These are phyloP conservation scores for Mamestra brassicae DNA, from an alignment of 2,888 invertebrate species.

Conservation along the genomic window DNA sequence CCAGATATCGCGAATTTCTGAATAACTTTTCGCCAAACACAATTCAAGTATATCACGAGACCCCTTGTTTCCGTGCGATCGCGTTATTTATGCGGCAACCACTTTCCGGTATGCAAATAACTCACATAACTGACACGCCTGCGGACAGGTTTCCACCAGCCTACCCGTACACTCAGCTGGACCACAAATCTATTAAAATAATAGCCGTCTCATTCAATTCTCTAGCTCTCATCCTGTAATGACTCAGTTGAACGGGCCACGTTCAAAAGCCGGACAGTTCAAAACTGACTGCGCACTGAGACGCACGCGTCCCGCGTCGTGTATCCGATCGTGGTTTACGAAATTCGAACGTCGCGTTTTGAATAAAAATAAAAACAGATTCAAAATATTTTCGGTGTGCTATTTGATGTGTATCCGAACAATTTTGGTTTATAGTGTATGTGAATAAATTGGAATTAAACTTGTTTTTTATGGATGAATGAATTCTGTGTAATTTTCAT, in stretches of 20 bases:
- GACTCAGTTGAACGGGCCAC: constrained; percentile 55
- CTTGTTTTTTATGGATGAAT: constrained; percentile 39
- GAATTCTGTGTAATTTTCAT: constrained; percentile 41
- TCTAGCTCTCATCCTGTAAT: constrained; percentile 62
- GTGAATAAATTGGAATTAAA: constrained; percentile 49
- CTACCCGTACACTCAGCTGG: constrained; percentile 51
- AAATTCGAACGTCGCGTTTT: constrained; percentile 56
- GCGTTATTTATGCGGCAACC: constrained; percentile 53
- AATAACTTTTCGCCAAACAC: constrained; percentile 36
- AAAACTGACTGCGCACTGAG: constrained; percentile 46
- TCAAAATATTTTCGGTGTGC: constrained; percentile 45
- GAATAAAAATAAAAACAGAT: constrained; percentile 45
- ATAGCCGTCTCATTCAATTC: constrained; percentile 67
- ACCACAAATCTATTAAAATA: constrained; percentile 68
- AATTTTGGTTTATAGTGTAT: constrained; percentile 52
- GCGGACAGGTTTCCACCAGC: constrained; percentile 59
- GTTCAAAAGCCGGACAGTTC: constrained; percentile 65
- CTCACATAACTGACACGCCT: constrained; percentile 54
- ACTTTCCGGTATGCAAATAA: constrained; percentile 64
- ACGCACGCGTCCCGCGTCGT: constrained; percentile 57
- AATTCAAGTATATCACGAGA: constrained; percentile 52
- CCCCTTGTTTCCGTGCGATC: constrained; percentile 46
- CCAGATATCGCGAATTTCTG: constrained; percentile 22
- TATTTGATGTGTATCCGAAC: constrained; percentile 47
- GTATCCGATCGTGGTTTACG: constrained; percentile 54